phyloP scores from a whole-genome alignment of 2,113 vertebrate genomes.

The Equus quagga region DNA sequence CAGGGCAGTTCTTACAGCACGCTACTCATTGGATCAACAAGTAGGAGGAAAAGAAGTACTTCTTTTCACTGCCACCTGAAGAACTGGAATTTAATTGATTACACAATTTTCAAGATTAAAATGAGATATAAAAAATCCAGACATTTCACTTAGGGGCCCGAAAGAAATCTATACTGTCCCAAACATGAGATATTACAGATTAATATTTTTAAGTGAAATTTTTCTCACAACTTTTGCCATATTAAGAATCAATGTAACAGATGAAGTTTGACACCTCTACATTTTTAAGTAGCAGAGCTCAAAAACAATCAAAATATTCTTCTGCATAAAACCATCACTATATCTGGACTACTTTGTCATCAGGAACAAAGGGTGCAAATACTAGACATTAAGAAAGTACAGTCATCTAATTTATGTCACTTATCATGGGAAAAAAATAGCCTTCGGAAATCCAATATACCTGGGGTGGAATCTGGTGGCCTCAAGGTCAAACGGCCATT shows the following conservation, averaged over 20 bases:
- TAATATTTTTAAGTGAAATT: constrained; percentile 15
- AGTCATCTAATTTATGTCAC: neutral
- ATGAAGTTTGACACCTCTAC: neutral
- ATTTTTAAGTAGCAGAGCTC: constrained; percentile 29
- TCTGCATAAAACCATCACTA: constrained; percentile 2
- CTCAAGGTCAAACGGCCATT: neutral
- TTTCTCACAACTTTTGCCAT: constrained; percentile 16
- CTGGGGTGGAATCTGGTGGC: neutral
- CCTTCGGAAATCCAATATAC: neutral
- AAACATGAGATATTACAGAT: neutral
- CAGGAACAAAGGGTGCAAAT: neutral
- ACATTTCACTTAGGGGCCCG: constrained; percentile 11
- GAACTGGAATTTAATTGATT: constrained; percentile 2
- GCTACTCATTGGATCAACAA: neutral
- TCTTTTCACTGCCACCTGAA: neutral
- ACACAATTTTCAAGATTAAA: constrained; percentile 51
- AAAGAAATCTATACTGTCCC: neutral
- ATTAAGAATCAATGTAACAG: constrained; percentile 16
- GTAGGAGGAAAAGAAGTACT: neutral
- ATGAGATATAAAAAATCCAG: constrained; percentile 16
- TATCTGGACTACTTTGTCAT: neutral
- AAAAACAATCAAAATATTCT: constrained; percentile 56
- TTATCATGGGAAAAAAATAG: neutral
- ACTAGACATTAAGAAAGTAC: neutral
- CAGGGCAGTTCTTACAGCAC: neutral